Conservation (phyloP, 1,140 invertebrate species). For the Drosophila kikkawai region DNA sequence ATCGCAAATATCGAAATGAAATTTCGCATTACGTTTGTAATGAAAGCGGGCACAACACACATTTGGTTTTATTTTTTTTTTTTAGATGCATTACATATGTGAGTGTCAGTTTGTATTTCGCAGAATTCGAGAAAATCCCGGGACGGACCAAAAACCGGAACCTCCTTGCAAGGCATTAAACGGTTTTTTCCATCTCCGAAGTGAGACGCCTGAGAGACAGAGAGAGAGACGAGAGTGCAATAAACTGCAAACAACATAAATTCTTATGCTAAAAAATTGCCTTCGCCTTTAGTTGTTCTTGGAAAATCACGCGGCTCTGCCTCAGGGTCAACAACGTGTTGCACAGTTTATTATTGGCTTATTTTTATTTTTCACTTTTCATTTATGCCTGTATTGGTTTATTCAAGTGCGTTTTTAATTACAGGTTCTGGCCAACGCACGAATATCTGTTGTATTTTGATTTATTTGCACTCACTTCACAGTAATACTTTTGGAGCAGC, state of each 20-base stretch:
- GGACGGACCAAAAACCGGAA: constrained; percentile 52
- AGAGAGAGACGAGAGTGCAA: constrained; percentile 21
- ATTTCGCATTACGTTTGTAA: constrained; percentile 60
- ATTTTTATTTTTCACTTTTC: constrained; percentile 10
- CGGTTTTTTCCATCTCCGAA: constrained; percentile 28
- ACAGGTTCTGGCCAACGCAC: constrained; percentile 64
- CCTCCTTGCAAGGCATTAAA: constrained; percentile 30
- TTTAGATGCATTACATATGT: constrained; percentile 11
- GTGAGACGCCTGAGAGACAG: neutral
- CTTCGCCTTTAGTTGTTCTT: constrained; percentile 44
- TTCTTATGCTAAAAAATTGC: constrained; percentile 60
- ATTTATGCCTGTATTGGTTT: constrained; percentile 26
- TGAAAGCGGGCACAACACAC: constrained; percentile 28
- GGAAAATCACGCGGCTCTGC: constrained; percentile 54
- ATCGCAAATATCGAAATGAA: constrained; percentile 48
- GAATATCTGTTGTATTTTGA: constrained; percentile 17
- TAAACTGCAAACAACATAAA: constrained; percentile 51
- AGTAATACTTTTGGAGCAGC: constrained; percentile 21
- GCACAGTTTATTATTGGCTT: constrained; percentile 23
- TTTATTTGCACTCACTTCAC: constrained; percentile 45
- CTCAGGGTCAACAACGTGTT: constrained; percentile 71
- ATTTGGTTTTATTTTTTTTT: constrained; percentile 4
- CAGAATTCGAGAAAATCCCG: constrained; percentile 58
- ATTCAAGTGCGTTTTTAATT: constrained; percentile 70
- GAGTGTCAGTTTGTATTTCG: constrained; percentile 19